phyloP scores from a whole-genome alignment of 2,113 vertebrate species.

The Misgurnus mizolepis region DNA sequence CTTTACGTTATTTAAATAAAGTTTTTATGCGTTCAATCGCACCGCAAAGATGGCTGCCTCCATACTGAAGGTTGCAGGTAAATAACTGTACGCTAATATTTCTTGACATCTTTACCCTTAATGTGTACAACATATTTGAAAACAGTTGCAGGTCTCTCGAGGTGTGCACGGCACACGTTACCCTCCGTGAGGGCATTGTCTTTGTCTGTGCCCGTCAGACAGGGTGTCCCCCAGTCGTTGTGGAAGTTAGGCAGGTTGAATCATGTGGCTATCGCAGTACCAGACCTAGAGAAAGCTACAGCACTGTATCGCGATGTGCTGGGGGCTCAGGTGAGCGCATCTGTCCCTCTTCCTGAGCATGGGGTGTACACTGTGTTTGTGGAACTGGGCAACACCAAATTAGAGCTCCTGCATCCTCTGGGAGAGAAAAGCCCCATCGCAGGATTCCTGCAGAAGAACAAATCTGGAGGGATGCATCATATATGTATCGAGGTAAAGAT shows the following conservation, averaged over 20 bases:
- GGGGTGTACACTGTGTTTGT: conserved; percentile 94
- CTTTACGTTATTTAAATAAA: conserved; percentile 27
- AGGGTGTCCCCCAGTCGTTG: conserved; percentile 64
- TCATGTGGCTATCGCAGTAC: conserved; percentile 92
- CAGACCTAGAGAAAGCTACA: conserved; percentile 85
- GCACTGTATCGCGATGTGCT: conserved; percentile 85
- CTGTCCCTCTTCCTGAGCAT: conserved; percentile 85
- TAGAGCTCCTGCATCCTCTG: conserved; percentile 93
- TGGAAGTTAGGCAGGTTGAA: conserved; percentile 92
- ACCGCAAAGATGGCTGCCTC: conserved; percentile 74
- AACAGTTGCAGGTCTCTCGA: conserved; percentile 72
- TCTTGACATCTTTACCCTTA: neutral
- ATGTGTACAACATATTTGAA: no score
- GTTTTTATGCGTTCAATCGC: conserved; percentile 4
- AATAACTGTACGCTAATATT: neutral
- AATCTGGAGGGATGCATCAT: conserved; percentile 93
- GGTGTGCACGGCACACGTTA: conserved; percentile 55
- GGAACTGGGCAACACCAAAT: conserved; percentile 91
- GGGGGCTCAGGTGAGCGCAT: conserved; percentile 84
- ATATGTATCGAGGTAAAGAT: conserved; percentile 94
- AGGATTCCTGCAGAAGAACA: conserved; percentile 91
- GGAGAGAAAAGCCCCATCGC: conserved; percentile 88
- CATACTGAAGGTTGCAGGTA: conserved; percentile 75
- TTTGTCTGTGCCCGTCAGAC: conserved; percentile 50
- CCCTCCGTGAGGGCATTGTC: conserved; percentile 56